Evolutionary conservation across 1,140 invertebrate species (phyloP).

Genomic region (Psix sp.): DNA sequence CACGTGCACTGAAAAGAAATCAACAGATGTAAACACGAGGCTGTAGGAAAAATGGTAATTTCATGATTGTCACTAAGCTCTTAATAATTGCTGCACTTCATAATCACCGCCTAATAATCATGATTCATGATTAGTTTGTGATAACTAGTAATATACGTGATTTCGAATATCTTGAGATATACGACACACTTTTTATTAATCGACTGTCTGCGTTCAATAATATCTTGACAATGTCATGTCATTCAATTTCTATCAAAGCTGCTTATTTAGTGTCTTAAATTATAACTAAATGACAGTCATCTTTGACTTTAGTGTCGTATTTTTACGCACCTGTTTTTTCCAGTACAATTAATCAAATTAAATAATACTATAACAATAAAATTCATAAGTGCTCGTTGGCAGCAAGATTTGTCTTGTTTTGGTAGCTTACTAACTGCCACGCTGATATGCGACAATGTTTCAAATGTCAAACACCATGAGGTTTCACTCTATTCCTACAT

Average conservation of each 20-base stretch:
- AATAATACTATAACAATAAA: too few relatives aligned
- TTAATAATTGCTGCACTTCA: too few relatives aligned
- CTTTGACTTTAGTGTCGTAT: not conserved
- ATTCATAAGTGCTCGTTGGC: too few relatives aligned
- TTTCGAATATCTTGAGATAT: conserved; percentile 30
- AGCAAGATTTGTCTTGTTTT: too few relatives aligned
- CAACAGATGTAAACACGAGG: too few relatives aligned
- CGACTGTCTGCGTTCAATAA: conserved; percentile 20
- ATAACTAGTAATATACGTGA: conserved; percentile 26
- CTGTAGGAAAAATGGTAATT: too few relatives aligned
- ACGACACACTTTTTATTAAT: conserved; percentile 31
- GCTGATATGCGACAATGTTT: too few relatives aligned
- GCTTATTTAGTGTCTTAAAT: conserved; percentile 12
- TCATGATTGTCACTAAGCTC: too few relatives aligned
- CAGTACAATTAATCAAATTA: not conserved
- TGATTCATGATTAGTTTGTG: not conserved
- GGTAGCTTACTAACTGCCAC: too few relatives aligned
- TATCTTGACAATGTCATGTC: conserved; percentile 23
- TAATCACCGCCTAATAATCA: not conserved
- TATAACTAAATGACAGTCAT: conserved; percentile 1
- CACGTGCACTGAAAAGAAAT: too few relatives aligned
- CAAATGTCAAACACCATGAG: too few relatives aligned
- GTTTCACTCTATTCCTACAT: too few relatives aligned
- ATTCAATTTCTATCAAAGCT: conserved; percentile 9
- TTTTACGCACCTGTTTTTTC: not conserved